These are phyloP conservation scores for Parasteatoda lunata DNA, from an alignment of 2,888 invertebrate genomes.

Conservation along the genomic window DNA sequence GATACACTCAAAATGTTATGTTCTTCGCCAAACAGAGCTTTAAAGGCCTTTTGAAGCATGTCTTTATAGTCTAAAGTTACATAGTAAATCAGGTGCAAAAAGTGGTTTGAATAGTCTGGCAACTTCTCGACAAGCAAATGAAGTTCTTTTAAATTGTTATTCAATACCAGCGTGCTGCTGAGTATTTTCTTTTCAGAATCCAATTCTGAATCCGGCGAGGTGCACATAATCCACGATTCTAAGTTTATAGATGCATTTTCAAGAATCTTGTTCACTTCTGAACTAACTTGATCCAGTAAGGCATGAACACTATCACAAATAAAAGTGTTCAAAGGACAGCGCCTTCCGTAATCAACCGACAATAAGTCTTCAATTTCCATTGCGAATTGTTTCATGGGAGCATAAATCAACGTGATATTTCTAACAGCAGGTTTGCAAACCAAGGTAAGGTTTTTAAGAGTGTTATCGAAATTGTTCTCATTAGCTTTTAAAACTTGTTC, in stretches of 20 bases:
- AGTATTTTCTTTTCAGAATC: slow-evolving; percentile 42
- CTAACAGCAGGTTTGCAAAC: slow-evolving; percentile 37
- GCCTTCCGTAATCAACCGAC: slow-evolving; percentile 69
- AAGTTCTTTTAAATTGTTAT: slow-evolving; percentile 38
- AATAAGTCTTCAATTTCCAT: slow-evolving; percentile 32
- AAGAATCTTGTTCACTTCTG: slow-evolving; percentile 80
- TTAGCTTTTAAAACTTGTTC: not conserved
- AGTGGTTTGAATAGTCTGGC: slow-evolving; percentile 45
- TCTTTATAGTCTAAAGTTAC: slow-evolving; percentile 54
- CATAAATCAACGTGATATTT: slow-evolving; percentile 42
- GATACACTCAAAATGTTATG: slow-evolving; percentile 42
- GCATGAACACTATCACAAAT: slow-evolving; percentile 89
- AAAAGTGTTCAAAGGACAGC: slow-evolving; percentile 87
- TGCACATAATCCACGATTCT: slow-evolving; percentile 36
- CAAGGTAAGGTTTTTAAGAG: slow-evolving; percentile 1
- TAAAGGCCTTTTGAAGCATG: slow-evolving; percentile 40
- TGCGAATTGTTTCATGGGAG: slow-evolving; percentile 30
- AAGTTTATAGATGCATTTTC: slow-evolving; percentile 82
- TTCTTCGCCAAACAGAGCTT: slow-evolving; percentile 49
- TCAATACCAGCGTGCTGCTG: slow-evolving; percentile 37
- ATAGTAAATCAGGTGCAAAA: slow-evolving; percentile 44
- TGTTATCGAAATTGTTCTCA: not conserved
- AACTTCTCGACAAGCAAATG: slow-evolving; percentile 16
- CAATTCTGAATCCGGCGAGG: not conserved
- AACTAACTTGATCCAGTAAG: slow-evolving; percentile 86